Percentiles rank a stretch among this genome's conserved stretches.
Conservation (phyloP, 2,113 vertebrate genomes). For the Tetrao urogallus region DNA sequence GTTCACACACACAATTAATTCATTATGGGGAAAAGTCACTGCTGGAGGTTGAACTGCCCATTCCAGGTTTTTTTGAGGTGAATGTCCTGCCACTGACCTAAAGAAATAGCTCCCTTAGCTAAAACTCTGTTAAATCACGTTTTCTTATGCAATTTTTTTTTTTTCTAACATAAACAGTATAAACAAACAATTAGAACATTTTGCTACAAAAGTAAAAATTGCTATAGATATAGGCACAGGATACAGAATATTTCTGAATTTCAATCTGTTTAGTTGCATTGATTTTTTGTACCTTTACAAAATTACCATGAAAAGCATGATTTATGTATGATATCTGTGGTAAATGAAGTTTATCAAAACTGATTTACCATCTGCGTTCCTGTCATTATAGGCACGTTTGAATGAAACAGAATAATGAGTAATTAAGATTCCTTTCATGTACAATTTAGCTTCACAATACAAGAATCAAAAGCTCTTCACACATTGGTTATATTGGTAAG, state of each 20-base stretch:
- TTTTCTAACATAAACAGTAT: background rate
- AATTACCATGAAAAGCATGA: background rate
- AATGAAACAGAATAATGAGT: constrained; percentile 20
- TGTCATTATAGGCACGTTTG: background rate
- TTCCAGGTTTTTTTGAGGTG: constrained; percentile 72
- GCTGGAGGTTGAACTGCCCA: constrained; percentile 80
- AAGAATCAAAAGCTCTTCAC: background rate
- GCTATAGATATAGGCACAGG: background rate
- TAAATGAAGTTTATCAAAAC: constrained; percentile 46
- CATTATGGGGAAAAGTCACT: constrained; percentile 82
- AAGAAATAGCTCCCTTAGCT: constrained; percentile 77
- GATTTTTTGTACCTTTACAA: background rate
- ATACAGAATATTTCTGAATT: background rate
- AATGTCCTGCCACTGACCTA: constrained; percentile 86
- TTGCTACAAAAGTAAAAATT: background rate
- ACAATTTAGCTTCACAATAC: background rate
- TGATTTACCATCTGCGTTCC: constrained; percentile 43
- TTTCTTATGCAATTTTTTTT: constrained; percentile 64
- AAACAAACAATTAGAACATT: background rate
- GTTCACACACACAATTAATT: constrained; percentile 89
- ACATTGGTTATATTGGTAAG: background rate
- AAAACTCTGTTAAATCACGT: constrained; percentile 74
- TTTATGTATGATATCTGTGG: background rate
- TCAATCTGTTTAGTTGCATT: background rate
- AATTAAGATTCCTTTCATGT: background rate